Percentiles rank a stretch among this genome's conserved stretches.
Conservation (phyloP, 2,113 vertebrate species). For the Psettodes erumei region DNA sequence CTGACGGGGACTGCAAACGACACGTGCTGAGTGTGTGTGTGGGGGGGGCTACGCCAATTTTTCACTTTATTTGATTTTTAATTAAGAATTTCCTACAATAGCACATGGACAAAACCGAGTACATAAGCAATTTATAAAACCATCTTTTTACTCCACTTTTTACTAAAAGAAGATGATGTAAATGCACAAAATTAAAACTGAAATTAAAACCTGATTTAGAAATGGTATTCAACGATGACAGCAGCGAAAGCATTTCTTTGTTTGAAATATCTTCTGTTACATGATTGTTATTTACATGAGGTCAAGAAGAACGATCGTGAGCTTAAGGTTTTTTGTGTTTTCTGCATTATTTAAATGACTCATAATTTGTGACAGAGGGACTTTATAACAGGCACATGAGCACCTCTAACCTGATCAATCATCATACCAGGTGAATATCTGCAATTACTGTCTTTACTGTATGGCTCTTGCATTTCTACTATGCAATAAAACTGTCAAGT, state of each 20-base stretch:
- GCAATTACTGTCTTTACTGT: constrained; percentile 9
- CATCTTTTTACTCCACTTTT: background rate
- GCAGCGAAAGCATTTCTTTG: background rate
- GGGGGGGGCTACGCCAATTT: background rate
- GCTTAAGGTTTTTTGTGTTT: background rate
- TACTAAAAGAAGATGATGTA: background rate
- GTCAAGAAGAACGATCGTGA: constrained; percentile 14
- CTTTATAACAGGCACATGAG: background rate
- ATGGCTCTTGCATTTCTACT: constrained; percentile 12
- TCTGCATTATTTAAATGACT: background rate
- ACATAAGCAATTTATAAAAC: background rate
- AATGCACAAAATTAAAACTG: background rate
- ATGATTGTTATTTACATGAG: background rate
- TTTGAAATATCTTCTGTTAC: background rate
- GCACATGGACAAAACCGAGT: background rate
- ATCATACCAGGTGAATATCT: constrained; percentile 26
- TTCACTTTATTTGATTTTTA: constrained; percentile 22
- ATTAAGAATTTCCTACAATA: background rate
- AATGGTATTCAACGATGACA: background rate
- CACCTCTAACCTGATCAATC: background rate
- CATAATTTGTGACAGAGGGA: background rate
- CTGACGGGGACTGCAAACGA: constrained; percentile 27
- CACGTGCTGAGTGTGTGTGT: background rate
- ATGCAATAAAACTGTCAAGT: constrained; percentile 44
- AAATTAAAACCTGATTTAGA: background rate